phyloP scores from a whole-genome alignment of 2,888 invertebrate species.

The Agonopterix arenella region DNA sequence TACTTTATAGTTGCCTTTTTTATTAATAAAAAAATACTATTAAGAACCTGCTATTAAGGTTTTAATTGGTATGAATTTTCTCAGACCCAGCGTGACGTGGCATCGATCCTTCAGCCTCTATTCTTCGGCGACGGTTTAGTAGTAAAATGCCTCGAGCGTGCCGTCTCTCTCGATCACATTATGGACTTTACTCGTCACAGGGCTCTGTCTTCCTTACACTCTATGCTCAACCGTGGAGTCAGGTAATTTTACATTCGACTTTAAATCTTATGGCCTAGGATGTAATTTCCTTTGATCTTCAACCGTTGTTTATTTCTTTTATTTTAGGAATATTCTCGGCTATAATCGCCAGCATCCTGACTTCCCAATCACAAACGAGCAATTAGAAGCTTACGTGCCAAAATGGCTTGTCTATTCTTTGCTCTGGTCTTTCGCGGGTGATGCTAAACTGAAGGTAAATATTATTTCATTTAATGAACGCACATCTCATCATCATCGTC shows the following conservation, averaged over 20 bases:
- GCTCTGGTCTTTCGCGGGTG: conserved; percentile 98
- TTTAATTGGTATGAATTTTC: background rate
- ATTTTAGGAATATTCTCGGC: conserved; percentile 86
- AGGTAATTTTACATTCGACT: conserved; percentile 62
- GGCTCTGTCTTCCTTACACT: conserved; percentile 96
- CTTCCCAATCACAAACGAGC: conserved; percentile 95
- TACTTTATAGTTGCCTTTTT: conserved; percentile 26
- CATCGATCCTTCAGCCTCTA: conserved; percentile 88
- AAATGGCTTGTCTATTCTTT: conserved; percentile 95
- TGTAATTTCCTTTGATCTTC: background rate
- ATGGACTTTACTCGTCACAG: conserved; percentile 99
- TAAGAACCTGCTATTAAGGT: no score
- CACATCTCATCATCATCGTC: no score
- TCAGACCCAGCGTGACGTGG: conserved; percentile 92
- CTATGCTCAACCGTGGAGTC: conserved; percentile 97
- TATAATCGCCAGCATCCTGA: conserved; percentile 97
- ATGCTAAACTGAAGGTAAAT: conserved; percentile 95
- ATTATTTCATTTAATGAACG: background rate
- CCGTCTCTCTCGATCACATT: conserved; percentile 95
- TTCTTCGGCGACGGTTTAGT: conserved; percentile 96
- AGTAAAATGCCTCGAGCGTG: conserved; percentile 93
- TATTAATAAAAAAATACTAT: background rate
- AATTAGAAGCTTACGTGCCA: conserved; percentile 94
- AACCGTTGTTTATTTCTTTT: conserved; percentile 9
- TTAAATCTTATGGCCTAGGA: no score